Percentiles rank a stretch among this genome's conserved stretches.
phyloP scores from a whole-genome alignment of 2,888 invertebrate species.

The Julus scandinavius region DNA sequence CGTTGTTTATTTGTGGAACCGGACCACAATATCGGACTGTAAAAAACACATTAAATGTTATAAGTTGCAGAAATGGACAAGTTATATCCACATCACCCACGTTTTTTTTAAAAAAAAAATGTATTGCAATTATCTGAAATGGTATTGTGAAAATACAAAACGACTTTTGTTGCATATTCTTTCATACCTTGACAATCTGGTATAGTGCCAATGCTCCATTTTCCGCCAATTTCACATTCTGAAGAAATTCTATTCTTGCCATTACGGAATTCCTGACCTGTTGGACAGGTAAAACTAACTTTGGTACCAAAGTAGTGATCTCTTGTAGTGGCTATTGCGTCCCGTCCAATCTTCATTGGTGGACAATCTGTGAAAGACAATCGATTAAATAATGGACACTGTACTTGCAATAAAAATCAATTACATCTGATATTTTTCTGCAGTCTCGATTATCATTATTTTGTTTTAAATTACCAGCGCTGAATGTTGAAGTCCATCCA shows the following conservation, averaged over 20 bases:
- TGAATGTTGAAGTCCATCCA: conserved; percentile 91
- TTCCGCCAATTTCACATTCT: conserved; percentile 87
- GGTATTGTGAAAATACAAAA: conserved; percentile 1
- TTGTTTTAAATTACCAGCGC: conserved; percentile 75
- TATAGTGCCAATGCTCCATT: conserved; percentile 91
- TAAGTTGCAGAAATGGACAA: conserved; percentile 53
- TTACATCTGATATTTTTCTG: too few relatives aligned
- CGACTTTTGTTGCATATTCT: too few relatives aligned
- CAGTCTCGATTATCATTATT: too few relatives aligned
- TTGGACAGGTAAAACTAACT: conserved; percentile 90
- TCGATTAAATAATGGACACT: not conserved
- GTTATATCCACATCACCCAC: too few relatives aligned
- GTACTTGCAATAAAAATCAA: not conserved
- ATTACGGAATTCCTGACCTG: conserved; percentile 93
- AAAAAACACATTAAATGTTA: conserved; percentile 56
- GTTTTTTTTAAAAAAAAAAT: too few relatives aligned
- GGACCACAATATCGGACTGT: conserved; percentile 85
- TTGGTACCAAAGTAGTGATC: conserved; percentile 92
- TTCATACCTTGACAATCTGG: conserved; percentile 87
- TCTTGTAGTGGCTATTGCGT: conserved; percentile 88
- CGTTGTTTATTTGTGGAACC: conserved; percentile 97
- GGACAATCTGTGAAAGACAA: conserved; percentile 78
- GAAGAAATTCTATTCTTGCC: conserved; percentile 85
- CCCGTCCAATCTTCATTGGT: conserved; percentile 81
- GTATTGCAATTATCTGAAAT: conserved; percentile 53